Percentiles rank a stretch among this genome's conserved stretches.
Evolutionary conservation across 2,797 vertebrate genomes (phyloP).

Genomic region (Emydoidea blandingii): DNA sequence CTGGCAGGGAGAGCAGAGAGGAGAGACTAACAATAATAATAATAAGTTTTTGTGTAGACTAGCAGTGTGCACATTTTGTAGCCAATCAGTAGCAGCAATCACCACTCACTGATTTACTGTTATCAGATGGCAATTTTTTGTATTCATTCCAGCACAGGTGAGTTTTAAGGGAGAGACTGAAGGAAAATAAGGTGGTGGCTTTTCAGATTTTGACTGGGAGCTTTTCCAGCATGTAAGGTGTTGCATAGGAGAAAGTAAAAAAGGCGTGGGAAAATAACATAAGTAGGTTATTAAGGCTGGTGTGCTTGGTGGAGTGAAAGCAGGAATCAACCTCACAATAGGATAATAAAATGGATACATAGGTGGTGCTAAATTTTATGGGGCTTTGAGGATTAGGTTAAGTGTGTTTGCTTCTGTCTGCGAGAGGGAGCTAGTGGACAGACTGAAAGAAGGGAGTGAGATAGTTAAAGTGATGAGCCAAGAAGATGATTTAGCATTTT

Average conservation of each 20-base stretch:
- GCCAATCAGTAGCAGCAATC: neutral
- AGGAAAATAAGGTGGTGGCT: neutral
- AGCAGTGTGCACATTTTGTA: neutral
- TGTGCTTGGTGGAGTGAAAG: neutral
- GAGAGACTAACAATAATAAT: neutral
- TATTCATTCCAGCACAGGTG: neutral
- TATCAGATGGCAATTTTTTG: neutral
- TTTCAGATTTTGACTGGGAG: neutral
- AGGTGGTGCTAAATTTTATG: neutral
- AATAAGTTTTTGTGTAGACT: neutral
- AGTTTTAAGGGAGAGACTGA: neutral
- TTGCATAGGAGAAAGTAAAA: slow-evolving; percentile 43
- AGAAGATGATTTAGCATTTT: neutral
- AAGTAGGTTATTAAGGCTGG: neutral
- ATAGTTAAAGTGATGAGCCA: neutral
- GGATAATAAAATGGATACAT: neutral
- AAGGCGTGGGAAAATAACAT: neutral
- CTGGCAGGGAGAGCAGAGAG: neutral
- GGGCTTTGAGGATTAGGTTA: neutral
- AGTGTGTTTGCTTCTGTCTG: rapidly evolving
- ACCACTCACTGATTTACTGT: neutral
- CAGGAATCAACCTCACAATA: slow-evolving; percentile 21
- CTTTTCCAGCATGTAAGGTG: slow-evolving; percentile 16
- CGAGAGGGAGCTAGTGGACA: neutral
- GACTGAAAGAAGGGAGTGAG: neutral